These are phyloP conservation scores for Beaufortia kweichowensis DNA, from an alignment of 2,113 vertebrate genomes.

Conservation along the genomic window DNA sequence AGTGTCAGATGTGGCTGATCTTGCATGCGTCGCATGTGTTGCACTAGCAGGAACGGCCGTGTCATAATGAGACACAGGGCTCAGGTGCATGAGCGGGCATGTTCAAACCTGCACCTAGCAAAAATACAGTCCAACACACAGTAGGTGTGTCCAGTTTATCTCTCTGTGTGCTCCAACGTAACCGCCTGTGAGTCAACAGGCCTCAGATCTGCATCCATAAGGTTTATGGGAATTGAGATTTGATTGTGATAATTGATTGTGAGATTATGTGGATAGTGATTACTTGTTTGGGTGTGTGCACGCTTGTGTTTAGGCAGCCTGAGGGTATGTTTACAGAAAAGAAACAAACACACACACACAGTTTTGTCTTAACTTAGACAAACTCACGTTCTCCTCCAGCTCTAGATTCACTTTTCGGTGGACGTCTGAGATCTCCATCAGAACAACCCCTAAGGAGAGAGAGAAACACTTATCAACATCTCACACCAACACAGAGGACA, in stretches of 20 bases:
- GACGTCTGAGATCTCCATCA: conserved; percentile 89
- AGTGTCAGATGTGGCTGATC: conserved; percentile 20
- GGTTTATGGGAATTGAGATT: background rate
- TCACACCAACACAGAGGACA: conserved; percentile 2
- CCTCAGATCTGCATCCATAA: background rate
- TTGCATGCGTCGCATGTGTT: conserved; percentile 28
- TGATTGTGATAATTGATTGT: background rate
- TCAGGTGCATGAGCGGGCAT: conserved; percentile 60
- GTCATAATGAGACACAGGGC: conserved; percentile 48
- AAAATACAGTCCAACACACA: conserved; percentile 32
- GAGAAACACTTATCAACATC: conserved; percentile 31
- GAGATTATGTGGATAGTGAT: background rate
- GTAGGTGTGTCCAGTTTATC: conserved; percentile 54
- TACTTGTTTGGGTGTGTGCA: background rate
- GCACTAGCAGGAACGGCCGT: conserved; percentile 24
- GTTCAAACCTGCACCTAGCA: conserved; percentile 63
- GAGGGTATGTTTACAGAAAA: background rate
- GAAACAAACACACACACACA: background rate
- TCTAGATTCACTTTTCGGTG: conserved; percentile 90
- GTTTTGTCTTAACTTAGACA: background rate
- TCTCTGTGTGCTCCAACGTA: conserved; percentile 18
- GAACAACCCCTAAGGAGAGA: conserved; percentile 80
- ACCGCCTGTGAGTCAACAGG: background rate
- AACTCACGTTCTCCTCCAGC: conserved; percentile 91
- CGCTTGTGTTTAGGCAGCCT: background rate